Conservation (phyloP, 1,140 invertebrate genomes). For the Brachystomella parvula region DNA sequence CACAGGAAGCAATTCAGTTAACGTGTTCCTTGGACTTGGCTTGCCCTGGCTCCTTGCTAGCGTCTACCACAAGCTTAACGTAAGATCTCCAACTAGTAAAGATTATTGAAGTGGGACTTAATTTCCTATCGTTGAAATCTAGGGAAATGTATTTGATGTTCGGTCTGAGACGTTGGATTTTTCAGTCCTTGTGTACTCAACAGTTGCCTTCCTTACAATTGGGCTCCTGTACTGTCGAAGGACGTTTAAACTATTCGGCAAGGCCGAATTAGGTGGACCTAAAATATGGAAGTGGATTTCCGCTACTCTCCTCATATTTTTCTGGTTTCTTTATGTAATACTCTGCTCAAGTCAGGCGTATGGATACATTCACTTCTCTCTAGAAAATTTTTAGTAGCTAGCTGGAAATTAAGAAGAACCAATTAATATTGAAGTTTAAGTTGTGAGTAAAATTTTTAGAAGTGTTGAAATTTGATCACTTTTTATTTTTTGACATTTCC, state of each 20-base stretch:
- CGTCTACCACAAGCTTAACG: conserved; percentile 49
- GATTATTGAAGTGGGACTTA: background rate
- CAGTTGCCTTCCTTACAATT: conserved; percentile 8
- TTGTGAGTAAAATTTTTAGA: too few relatives aligned
- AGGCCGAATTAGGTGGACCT: conserved; percentile 23
- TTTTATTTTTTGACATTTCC: too few relatives aligned
- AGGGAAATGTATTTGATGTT: conserved; percentile 16
- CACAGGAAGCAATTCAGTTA: conserved; percentile 65
- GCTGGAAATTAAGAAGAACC: too few relatives aligned
- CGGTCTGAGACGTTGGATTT: conserved; percentile 6
- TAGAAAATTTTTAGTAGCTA: too few relatives aligned
- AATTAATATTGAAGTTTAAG: too few relatives aligned
- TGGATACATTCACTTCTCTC: background rate
- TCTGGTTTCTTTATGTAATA: conserved; percentile 13
- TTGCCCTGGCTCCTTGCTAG: conserved; percentile 57
- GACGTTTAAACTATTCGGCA: conserved; percentile 9
- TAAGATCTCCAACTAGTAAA: conserved; percentile 36
- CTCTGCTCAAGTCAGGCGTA: background rate
- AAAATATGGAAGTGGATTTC: background rate
- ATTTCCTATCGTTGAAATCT: background rate
- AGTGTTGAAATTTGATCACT: too few relatives aligned
- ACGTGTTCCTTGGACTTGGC: conserved; percentile 59
- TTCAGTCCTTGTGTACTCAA: conserved; percentile 14
- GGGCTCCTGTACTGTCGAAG: background rate
- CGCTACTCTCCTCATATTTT: background rate